Base-by-base conservation (phyloP, 2,797 vertebrate genomes). In the Chromobotia macracanthus region DNA sequence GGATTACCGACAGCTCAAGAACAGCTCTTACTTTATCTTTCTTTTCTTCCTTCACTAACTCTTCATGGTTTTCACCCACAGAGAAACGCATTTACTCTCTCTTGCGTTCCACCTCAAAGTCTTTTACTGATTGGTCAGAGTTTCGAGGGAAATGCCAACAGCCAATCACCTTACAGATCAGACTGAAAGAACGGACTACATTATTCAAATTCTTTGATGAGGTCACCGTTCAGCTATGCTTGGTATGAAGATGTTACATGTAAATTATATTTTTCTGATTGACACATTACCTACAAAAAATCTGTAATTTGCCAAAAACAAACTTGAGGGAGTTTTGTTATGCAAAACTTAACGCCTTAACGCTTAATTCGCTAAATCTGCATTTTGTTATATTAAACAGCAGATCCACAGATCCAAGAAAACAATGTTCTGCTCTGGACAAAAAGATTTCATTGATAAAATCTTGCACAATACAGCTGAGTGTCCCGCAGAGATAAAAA, bases 1-100 rank as follows among this genome's bases (percentile, higher is more conserved):
- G 91, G 87, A 90, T 92, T 89, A 92, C 92, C 92, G 88, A 79
- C 87, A 86, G 84, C 84, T 86, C 84, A 75, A 87, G 23, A 23
- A 88, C 83, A 53, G 72, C 75, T 83, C 74, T 7, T 15, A 8
- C 16, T 63, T n/a, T 35, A 63, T 72, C 66, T 46, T 74, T 46
- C 25, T 35, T 74, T 58, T 79, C 81, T 87, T 48, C 82, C 56
- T 31, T 75, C 70, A 65, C 71, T 58, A 21, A 41, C 71, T 65
- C 58, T 68, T 13, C 69, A 23, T 56, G 9, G 38, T 65, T 72
- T 58, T 51, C 16, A 68, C 63, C 25, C 1, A 56, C 58, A 8
- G 7, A 5, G 56, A 44, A 13, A 8, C 13, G 46, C n/a, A 1
- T 58, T 60, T 15, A 25, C 66, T 61, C 25, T 68, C 53, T 68